Evolutionary conservation across 2,113 vertebrate genomes (phyloP), one percentile per base, ranked within the genome.

Genomic region (Cervus canadensis): DNA sequence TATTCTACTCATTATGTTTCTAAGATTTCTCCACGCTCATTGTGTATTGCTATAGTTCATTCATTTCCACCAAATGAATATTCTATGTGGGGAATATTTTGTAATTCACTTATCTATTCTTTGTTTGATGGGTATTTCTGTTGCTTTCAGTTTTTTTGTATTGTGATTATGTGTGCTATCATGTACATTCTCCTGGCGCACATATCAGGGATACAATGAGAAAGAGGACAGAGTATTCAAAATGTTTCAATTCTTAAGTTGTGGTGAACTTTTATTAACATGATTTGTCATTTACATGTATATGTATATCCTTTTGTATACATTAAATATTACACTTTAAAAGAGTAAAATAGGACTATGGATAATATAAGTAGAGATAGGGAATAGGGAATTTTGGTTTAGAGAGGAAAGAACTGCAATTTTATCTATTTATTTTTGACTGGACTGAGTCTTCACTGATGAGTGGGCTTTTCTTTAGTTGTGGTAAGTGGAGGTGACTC

Each of bases 1-100:
- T 96, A 82, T 89, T 95, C 25, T 14, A 92, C 40, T 93, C 48
- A 84, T 79, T 95, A 67, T 60, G 8, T 91, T 95, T 97, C 78
- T 86, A 95, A 96, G 87, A 79, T 71, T 94, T 87, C 78, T 94
- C 45, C n/a, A 21, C 36, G 60, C 12, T 91, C 28, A 36, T 76
- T 87, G 36, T 64, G n/a, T 86, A 2, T 81, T 56, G 2, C 25
- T 92, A 4, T 50, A 60, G 54, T 86, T 88, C n/a, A 28, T 67
- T 95, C 23, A 74, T 83, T 96, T 82, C 67, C 59, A 95, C 17
- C 74, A 60, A 40, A 60, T 67, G 30, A 43, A 40, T 81, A n/a
- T 92, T 91, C 25, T 54, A 43, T 48, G 59, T 1, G 2, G 17
- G 82, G 21, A 86, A 87, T 87, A 43, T 48, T 89, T 86, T 25